phyloP scores from a whole-genome alignment of 2,797 vertebrate species.

The Rhynchotus rufescens region DNA sequence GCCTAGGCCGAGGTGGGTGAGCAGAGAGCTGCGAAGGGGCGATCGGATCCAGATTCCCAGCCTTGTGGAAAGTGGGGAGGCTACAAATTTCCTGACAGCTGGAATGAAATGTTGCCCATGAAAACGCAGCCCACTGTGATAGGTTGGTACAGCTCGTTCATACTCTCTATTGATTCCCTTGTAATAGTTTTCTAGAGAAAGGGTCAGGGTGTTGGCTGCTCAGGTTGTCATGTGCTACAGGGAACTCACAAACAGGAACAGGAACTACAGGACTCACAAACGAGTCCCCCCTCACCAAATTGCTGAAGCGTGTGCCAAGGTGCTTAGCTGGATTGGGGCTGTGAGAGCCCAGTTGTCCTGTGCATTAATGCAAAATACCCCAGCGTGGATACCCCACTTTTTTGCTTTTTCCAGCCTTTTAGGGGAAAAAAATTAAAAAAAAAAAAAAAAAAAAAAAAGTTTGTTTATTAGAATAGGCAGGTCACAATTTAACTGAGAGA shows the following conservation, averaged over 20 bases:
- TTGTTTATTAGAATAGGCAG: conserved; percentile 65
- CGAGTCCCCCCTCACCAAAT: neutral
- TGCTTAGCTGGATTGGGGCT: neutral
- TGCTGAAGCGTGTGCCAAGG: neutral
- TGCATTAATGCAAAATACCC: neutral
- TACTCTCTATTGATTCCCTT: neutral
- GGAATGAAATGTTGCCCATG: neutral
- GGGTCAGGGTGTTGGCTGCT: neutral
- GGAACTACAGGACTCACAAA: neutral
- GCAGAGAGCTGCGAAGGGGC: neutral
- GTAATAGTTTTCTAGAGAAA: neutral
- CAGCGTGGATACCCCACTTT: neutral
- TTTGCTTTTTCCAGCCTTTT: conserved; percentile 23
- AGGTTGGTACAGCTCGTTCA: neutral
- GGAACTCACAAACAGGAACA: neutral
- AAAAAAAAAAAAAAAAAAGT: neutral
- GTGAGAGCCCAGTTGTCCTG: neutral
- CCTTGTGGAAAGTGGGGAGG: neutral
- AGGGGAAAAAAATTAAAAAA: too few relatives aligned
- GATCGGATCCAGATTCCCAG: neutral
- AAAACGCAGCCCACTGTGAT: neutral
- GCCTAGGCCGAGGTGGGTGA: neutral
- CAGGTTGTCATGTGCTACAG: accelerated
- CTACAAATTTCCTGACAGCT: neutral
- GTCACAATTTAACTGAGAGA: conserved; percentile 66